Base-by-base conservation (phyloP, 2,797 vertebrate genomes). In the Melanotaenia maccullochi region DNA sequence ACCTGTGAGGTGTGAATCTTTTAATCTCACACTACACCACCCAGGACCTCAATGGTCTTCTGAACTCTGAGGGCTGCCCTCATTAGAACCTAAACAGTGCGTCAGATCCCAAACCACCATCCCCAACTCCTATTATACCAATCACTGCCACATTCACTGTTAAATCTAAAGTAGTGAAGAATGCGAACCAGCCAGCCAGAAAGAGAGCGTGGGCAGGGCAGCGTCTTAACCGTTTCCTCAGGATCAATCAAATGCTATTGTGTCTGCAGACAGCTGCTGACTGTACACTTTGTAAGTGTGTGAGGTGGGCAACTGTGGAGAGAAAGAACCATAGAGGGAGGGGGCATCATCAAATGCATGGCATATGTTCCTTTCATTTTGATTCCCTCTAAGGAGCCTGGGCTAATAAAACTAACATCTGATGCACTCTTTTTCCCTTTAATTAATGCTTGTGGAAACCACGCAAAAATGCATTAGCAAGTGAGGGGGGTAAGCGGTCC, bases 341-440 rank as follows among this genome's bases (percentile, higher is more conserved):
- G 68, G 74, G 74, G 60, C 59, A 69, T 83, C 87, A 90, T 94
- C 88, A 93, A 93, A 93, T 89, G 85, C 75, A 69, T 92, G 92
- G 90, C 93, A 94, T 93, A 91, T 94, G 93, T 93, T 93, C 90
- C 85, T 93, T 94, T 93, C 89, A 92, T 94, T 94, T 89, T 87
- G 88, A 93, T 86, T 92, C 86, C 85, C 88, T 91, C 89, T 90
- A 88, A 93, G 90, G 89, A 90, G 85, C 78, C 81, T 80, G n/a
- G 79, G 78, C 88, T 93, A 93, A 93, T 95, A 94, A 94, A 95
- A 94, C 90, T 83, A 93, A 91, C 91, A 93, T 93, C 91, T 93
- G 91, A 95, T 94, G 88, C 88, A 90, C 84, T 87, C 78, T 78
- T 92, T 91, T 82, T 22, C 71, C 87, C 86, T 92, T 92, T 93